Evolutionary conservation across 35 echinoderm and acorn worm genomes (phyloP).

Genomic region (Stichopus chloronotus): DNA sequence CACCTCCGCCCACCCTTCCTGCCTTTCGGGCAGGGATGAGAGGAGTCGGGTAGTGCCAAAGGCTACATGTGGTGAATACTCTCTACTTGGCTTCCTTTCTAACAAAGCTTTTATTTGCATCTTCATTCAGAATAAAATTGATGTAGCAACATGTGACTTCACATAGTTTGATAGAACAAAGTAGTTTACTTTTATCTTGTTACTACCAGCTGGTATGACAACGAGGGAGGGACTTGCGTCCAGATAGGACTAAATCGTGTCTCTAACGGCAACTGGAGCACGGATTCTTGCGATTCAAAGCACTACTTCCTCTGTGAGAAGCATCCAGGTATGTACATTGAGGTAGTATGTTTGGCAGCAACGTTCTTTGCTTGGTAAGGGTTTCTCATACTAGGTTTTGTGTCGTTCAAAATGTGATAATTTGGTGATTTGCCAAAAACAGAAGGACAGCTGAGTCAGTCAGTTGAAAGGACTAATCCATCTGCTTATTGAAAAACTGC

Average conservation of each 20-base stretch:
- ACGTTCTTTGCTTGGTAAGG: neutral
- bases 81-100: too few species aligned
- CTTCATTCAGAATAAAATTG: too few species aligned
- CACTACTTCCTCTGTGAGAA: constrained; percentile 59
- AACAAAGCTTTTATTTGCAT: too few species aligned
- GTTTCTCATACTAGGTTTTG: neutral
- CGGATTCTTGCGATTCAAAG: constrained; percentile 18
- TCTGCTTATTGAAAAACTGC: too few species aligned
- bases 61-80: too few species aligned
- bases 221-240: constrained; percentile 7
- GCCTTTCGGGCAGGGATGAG: too few species aligned
- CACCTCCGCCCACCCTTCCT: too few species aligned
- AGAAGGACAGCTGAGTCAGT: neutral
- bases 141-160: too few species aligned
- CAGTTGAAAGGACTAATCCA: neutral
- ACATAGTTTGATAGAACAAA: too few species aligned
- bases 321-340: constrained; percentile 17
- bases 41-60: too few species aligned
- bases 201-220: constrained; percentile 8
- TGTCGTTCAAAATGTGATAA: neutral
- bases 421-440: neutral
- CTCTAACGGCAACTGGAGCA: constrained; percentile 30
- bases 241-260: constrained; percentile 34
- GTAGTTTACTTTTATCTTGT: neutral
- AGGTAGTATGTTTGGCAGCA: neutral